Evolutionary conservation across 2,888 invertebrate species (phyloP).

Genomic region (Autographa pulchrina): DNA sequence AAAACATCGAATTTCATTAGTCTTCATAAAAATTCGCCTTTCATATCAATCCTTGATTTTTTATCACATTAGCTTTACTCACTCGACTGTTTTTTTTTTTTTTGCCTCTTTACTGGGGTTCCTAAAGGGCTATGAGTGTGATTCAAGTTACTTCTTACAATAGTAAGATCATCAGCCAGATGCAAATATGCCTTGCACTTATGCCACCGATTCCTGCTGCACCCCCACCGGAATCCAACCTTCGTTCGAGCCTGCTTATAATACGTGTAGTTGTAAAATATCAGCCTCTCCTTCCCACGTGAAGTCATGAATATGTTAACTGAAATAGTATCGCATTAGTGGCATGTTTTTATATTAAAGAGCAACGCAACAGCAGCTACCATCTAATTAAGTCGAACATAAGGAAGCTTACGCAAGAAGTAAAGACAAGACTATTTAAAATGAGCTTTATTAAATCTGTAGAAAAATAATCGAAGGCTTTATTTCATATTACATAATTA

Average conservation of each 20-base stretch:
- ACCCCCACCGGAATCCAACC: constrained; percentile 84
- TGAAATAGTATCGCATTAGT: constrained; percentile 69
- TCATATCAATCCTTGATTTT: background rate
- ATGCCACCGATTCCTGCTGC: constrained; percentile 86
- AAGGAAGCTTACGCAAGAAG: background rate
- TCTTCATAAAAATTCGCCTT: too few species aligned
- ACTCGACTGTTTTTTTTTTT: constrained; percentile 16
- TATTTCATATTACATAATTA: background rate
- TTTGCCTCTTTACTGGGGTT: constrained; percentile 42
- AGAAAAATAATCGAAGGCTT: background rate
- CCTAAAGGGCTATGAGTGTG: constrained; percentile 80
- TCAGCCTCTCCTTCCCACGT: constrained; percentile 82
- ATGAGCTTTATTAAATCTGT: background rate
- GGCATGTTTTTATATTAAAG: constrained; percentile 8
- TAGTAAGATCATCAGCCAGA: constrained; percentile 82
- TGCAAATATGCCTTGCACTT: constrained; percentile 84
- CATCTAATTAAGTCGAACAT: background rate
- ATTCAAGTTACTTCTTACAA: constrained; percentile 82
- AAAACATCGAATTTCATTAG: too few species aligned
- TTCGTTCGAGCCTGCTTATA: constrained; percentile 84
- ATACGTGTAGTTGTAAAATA: constrained; percentile 82
- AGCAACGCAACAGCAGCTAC: constrained; percentile 16
- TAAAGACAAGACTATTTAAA: background rate
- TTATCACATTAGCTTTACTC: constrained; percentile 12
- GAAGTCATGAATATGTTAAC: constrained; percentile 87